These are phyloP conservation scores for Stichodactyla helianthus DNA, from an alignment of 64 coral and sea anemone species.

Conservation along the genomic window DNA sequence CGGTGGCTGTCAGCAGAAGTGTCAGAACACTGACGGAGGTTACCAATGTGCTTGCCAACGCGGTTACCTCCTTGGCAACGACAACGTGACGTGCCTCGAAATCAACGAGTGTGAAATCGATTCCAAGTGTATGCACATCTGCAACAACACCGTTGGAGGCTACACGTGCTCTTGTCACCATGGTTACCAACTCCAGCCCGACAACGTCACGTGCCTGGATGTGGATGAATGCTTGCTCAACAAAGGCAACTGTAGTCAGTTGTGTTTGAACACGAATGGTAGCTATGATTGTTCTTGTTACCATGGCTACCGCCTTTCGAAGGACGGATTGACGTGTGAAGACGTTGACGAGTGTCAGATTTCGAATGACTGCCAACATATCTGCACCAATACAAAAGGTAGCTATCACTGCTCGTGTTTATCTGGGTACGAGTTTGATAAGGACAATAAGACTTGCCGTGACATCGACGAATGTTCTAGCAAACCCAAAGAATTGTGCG, in stretches of 20 bases:
- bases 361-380: constrained; percentile 33
- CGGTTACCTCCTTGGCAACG: constrained; percentile 35
- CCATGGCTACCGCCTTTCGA: constrained; percentile 35
- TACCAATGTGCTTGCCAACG: constrained; percentile 42
- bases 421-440: constrained; percentile 26
- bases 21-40: constrained; percentile 40
- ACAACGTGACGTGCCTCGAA: constrained; percentile 39
- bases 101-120: constrained; percentile 53
- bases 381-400: constrained; percentile 51
- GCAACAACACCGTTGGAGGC: constrained; percentile 56
- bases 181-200: constrained; percentile 34
- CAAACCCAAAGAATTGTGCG: constrained; percentile 31
- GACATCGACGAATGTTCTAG: constrained; percentile 40
- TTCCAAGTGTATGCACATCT: constrained; percentile 34
- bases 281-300: constrained; percentile 53
- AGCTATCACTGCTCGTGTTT: constrained; percentile 37
- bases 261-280: constrained; percentile 50
- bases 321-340: constrained; percentile 47
- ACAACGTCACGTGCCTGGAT: constrained; percentile 56
- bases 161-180: constrained; percentile 46
- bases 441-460: constrained; percentile 39
- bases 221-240: constrained; percentile 55
- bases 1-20: constrained; percentile 53
- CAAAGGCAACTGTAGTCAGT: constrained; percentile 32
- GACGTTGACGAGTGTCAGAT: constrained; percentile 67